Evolutionary conservation across 1,140 invertebrate genomes (phyloP).

Genomic region (Dreissena rostriformis): DNA sequence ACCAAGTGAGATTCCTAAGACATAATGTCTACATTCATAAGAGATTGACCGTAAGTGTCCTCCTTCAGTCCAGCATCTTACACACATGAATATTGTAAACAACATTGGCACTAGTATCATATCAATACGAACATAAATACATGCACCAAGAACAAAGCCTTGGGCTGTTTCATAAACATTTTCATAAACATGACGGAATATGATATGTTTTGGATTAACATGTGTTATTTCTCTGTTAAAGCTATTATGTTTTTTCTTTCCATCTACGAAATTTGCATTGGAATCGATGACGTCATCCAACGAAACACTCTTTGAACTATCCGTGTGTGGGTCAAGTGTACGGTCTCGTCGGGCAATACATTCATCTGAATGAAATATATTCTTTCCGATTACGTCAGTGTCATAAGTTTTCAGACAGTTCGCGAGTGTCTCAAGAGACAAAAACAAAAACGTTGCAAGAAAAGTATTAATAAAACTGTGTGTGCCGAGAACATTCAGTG

Average conservation of each 20-base stretch:
- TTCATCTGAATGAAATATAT: too few relatives aligned
- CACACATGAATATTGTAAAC: neutral
- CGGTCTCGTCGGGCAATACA: too few relatives aligned
- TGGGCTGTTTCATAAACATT: slow-evolving; percentile 8
- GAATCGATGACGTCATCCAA: too few relatives aligned
- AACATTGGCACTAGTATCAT: slow-evolving; percentile 15
- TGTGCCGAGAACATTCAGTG: slow-evolving; percentile 72
- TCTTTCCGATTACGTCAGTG: too few relatives aligned
- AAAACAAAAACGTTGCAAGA: slow-evolving; percentile 70
- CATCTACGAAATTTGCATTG: too few relatives aligned
- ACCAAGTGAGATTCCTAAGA: slow-evolving; percentile 28
- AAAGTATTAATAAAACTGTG: slow-evolving; percentile 75
- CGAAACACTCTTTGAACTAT: too few relatives aligned
- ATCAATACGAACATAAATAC: slow-evolving; percentile 70
- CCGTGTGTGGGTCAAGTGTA: too few relatives aligned
- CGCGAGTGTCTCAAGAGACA: slow-evolving; percentile 53
- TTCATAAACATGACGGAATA: neutral
- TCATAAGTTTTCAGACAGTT: neutral
- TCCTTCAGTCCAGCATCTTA: too few relatives aligned
- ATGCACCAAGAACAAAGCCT: slow-evolving; percentile 61
- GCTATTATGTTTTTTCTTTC: too few relatives aligned
- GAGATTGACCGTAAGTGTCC: neutral
- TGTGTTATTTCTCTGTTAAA: neutral
- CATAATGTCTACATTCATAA: slow-evolving; percentile 3
- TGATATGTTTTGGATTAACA: neutral